Conservation (phyloP, 2,797 vertebrate genomes). For the Pseudotriccus pelzelni region DNA sequence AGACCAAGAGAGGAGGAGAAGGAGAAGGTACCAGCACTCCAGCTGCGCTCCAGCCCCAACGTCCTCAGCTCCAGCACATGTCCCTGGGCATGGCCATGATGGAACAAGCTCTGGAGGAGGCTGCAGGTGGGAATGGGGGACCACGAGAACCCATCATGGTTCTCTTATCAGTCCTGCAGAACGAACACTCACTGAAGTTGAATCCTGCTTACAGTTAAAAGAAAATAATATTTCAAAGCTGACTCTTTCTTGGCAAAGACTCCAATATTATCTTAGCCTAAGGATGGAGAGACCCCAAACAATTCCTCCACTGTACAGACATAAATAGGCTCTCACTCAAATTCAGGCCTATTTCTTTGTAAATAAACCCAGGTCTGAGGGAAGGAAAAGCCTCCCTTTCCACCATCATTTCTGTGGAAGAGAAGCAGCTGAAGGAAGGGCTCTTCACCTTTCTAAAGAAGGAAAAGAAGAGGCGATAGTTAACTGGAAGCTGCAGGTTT, state of each 20-base stretch:
- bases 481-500: not conserved
- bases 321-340: not conserved
- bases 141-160: rapidly evolving
- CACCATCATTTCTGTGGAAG: not conserved
- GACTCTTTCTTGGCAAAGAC: not conserved
- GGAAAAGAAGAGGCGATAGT: not conserved
- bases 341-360: not conserved
- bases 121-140: not conserved
- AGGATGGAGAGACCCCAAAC: not conserved
- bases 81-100: rapidly evolving
- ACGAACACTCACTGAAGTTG: not conserved
- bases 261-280: not conserved
- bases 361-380: not conserved
- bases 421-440: not conserved
- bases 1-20: not conserved
- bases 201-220: not conserved
- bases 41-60: not conserved
- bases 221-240: not conserved
- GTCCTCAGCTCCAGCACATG: not conserved
- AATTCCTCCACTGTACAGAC: not conserved
- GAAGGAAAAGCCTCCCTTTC: not conserved
- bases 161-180: not conserved
- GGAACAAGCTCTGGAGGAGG: not conserved
- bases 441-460: not conserved
- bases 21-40: not conserved